phyloP scores from a whole-genome alignment of 2,113 vertebrate genomes.

The Cinclus mexicanus region DNA sequence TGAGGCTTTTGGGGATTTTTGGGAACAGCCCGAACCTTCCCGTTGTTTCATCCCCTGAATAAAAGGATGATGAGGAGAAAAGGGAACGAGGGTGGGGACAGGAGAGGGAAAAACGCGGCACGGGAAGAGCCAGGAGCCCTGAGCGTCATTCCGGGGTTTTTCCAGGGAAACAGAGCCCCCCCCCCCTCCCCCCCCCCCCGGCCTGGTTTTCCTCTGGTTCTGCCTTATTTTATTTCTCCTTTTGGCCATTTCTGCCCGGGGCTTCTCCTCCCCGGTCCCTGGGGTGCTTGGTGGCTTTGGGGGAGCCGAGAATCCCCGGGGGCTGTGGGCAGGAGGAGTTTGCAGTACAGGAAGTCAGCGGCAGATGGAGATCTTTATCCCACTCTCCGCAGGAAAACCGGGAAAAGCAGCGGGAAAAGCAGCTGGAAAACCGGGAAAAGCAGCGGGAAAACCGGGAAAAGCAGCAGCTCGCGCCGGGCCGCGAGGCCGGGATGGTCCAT shows the following conservation, averaged over 20 bases:
- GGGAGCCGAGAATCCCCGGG: not conserved
- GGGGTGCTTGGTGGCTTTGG: not conserved
- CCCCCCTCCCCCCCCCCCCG: accelerated
- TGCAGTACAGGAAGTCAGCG: not conserved
- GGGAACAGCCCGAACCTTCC: accelerated
- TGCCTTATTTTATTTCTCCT: not conserved
- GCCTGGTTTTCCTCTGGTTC: not conserved
- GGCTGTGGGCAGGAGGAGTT: not conserved
- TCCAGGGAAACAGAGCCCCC: not conserved
- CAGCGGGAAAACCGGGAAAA: not conserved
- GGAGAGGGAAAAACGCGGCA: accelerated
- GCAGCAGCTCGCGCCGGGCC: not conserved
- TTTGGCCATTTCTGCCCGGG: not conserved
- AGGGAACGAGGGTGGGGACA: accelerated
- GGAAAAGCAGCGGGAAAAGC: not conserved
- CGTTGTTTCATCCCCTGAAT: not conserved
- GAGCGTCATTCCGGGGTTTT: not conserved
- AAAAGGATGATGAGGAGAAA: not conserved
- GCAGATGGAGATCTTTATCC: conserved; percentile 28
- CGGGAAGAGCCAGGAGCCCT: not conserved
- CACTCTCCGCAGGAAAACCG: accelerated
- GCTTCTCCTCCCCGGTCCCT: accelerated
- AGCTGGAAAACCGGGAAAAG: not conserved
- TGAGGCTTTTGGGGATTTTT: not conserved
- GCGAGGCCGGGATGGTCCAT: not conserved